Evolutionary conservation across 1,140 invertebrate genomes (phyloP).

Genomic region (Heliconius hewitsoni): DNA sequence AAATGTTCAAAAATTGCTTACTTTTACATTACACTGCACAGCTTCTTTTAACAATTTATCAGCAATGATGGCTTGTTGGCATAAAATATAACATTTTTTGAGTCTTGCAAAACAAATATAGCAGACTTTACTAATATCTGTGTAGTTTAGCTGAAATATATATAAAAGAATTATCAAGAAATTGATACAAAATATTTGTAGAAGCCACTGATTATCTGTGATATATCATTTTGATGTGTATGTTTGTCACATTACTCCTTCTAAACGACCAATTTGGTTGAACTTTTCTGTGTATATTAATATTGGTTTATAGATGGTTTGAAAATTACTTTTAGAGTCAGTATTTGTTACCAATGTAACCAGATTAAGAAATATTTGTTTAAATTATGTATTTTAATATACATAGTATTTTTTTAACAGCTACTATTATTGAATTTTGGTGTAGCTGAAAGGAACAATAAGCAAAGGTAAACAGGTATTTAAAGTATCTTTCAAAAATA

Average conservation of each 20-base stretch:
- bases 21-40: neutral
- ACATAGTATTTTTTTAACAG: no score
- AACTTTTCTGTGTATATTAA: no score
- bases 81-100: slow-evolving; percentile 30
- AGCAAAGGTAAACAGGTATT: no score
- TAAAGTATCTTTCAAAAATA: no score
- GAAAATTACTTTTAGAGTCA: no score
- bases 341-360: no score
- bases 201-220: neutral
- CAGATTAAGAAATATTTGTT: no score
- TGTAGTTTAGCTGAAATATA: slow-evolving; percentile 28
- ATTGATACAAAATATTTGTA: neutral
- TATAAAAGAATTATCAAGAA: neutral
- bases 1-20: neutral
- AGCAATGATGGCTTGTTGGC: slow-evolving; percentile 20
- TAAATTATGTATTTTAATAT: no score
- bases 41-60: slow-evolving; percentile 25
- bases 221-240: neutral
- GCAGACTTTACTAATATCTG: slow-evolving; percentile 18
- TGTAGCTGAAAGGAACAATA: no score
- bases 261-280: no score
- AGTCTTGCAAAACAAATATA: slow-evolving; percentile 37
- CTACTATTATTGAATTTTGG: no score
- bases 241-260: neutral
- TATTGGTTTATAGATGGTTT: no score